Conservation (phyloP, 2,797 vertebrate genomes). For the Australoheros facetus region DNA sequence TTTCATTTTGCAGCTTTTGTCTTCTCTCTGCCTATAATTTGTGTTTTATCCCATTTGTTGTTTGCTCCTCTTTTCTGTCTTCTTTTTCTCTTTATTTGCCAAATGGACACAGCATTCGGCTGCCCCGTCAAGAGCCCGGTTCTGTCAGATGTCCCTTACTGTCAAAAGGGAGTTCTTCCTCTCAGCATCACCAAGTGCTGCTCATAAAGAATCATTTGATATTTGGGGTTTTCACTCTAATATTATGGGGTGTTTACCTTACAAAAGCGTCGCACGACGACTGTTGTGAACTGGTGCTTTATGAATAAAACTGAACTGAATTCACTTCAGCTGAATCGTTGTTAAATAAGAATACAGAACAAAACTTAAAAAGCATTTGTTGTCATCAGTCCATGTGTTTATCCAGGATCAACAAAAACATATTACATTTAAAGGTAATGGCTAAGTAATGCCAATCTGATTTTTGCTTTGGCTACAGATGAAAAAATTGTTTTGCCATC, state of each 20-base stretch:
- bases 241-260: background rate
- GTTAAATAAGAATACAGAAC: background rate
- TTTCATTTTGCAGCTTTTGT: background rate
- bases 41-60: background rate
- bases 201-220: background rate
- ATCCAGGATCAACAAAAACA: slow-evolving; percentile 48
- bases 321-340: background rate
- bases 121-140: background rate
- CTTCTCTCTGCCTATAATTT: background rate
- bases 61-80: too few relatives aligned
- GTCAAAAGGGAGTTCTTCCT: background rate
- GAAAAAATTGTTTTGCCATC: slow-evolving; percentile 45
- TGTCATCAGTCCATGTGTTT: slow-evolving; percentile 30
- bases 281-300: background rate
- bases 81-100: too few relatives aligned
- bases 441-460: slow-evolving; percentile 38
- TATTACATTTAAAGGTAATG: slow-evolving; percentile 36
- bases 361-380: slow-evolving; percentile 15
- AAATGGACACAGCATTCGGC: background rate
- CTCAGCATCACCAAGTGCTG: background rate
- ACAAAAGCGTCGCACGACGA: too few relatives aligned
- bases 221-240: background rate
- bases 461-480: slow-evolving; percentile 49
- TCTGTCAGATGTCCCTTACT: background rate
- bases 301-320: background rate